Percentiles rank a stretch among this genome's conserved stretches.
These are phyloP conservation scores for Caenorhabditis sp. DNA, from an alignment of 2,888 invertebrate genomes.

Conservation along the genomic window DNA sequence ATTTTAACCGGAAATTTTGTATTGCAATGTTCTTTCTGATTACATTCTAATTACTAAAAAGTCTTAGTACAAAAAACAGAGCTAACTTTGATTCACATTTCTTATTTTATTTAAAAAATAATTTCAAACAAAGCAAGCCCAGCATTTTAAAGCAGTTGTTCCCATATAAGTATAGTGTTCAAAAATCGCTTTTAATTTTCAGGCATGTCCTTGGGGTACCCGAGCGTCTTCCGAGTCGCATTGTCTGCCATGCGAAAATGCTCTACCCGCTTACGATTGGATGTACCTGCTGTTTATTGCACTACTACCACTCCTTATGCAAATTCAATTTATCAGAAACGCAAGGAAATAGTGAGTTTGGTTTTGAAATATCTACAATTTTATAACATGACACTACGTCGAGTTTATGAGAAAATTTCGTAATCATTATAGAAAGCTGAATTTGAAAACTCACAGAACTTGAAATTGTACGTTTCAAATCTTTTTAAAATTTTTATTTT, in stretches of 20 bases:
- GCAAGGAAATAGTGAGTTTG: conserved; percentile 32
- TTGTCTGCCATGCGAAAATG: conserved; percentile 33
- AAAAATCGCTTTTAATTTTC: conserved; percentile 9
- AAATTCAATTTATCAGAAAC: conserved; percentile 86
- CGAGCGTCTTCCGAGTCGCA: conserved; percentile 32
- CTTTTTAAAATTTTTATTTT: conserved; percentile 2
- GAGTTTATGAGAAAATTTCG: too few relatives aligned
- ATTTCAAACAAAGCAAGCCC: not conserved
- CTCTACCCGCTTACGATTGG: conserved; percentile 61
- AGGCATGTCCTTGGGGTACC: conserved; percentile 62
- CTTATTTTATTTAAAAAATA: too few relatives aligned
- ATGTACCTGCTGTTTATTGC: conserved; percentile 86
- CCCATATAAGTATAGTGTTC: not conserved
- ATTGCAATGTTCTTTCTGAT: too few relatives aligned
- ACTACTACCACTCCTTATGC: conserved; percentile 84
- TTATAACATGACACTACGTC: too few relatives aligned
- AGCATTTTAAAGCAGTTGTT: not conserved
- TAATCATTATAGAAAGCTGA: too few relatives aligned
- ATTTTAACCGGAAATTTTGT: too few relatives aligned
- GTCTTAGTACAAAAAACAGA: too few relatives aligned
- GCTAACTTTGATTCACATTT: too few relatives aligned
- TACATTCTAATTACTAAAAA: too few relatives aligned
- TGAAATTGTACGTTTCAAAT: too few relatives aligned
- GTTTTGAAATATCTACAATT: not conserved
- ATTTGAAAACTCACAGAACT: too few relatives aligned